Evolutionary conservation across 2,888 invertebrate species (phyloP), one percentile per base, ranked within the genome.

Genomic region (Drosophila rubida): DNA sequence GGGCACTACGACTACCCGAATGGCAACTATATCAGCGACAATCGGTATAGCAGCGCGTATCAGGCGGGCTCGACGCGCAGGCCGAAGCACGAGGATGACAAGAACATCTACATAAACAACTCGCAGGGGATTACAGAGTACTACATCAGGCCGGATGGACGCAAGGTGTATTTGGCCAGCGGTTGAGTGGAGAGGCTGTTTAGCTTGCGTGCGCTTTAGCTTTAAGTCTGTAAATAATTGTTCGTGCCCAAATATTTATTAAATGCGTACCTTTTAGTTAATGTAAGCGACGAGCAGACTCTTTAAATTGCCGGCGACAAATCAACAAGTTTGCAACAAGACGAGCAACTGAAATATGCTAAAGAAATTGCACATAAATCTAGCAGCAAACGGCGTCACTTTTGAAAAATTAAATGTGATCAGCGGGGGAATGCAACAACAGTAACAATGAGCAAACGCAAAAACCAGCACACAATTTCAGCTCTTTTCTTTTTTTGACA

Each of bases 21-120:
- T 62, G 46, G 62, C 0, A 87, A 87, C 60, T 89, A 88, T 27
- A 71, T 86, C 1, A 75, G 75, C 27, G 70, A 79, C 53, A 79
- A 88, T 62, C 86, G 87, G 0, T 89, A 89, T 13, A 73, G 87
- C 49, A 83, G 69, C 46, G 58, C 55, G 9, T 79, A 76, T 30
- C 80, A 77, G 51, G 37, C 62, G 4, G 60, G 54, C 7, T 51
- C 74, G 9, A 75, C 78, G 7, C 54, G 65, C 0, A 51, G 57
- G 5, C 83, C 76, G 11, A 69, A 65, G 25, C 76, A 73, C 2
- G 87, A 87, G 35, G 87, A 90, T 25, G 80, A 90, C 51, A 84
- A 89, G 42, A 91, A 92, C 70, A 82, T 92, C 22, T 92, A 92
- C 69, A 87, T 92, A 22, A 91, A 89, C 23, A 91, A 92, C 78